These are phyloP conservation scores for Tetragonisca angustula DNA, from an alignment of 2,888 invertebrate genomes.

Conservation along the genomic window DNA sequence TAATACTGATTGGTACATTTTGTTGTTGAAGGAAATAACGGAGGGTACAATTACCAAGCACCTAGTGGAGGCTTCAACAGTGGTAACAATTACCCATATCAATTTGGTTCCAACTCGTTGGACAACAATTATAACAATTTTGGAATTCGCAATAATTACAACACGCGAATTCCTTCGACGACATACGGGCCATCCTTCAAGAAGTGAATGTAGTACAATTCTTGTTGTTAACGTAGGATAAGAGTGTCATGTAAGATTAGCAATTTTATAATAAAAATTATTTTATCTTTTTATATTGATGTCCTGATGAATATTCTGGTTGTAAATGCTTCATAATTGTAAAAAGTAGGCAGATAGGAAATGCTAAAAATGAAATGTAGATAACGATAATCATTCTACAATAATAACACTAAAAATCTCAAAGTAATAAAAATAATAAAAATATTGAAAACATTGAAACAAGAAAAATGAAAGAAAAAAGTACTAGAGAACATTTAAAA, in stretches of 20 bases:
- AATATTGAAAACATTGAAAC: neutral
- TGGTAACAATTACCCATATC: constrained; percentile 74
- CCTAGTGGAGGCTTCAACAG: constrained; percentile 67
- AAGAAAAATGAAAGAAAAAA: no score
- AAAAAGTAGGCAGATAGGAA: neutral
- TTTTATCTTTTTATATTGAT: constrained; percentile 8
- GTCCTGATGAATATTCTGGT: neutral
- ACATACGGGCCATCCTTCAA: constrained; percentile 80
- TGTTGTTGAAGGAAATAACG: constrained; percentile 68
- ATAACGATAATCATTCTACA: neutral
- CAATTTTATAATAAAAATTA: constrained; percentile 59
- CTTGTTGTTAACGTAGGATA: constrained; percentile 33
- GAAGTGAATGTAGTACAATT: constrained; percentile 58
- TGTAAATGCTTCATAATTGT: no score
- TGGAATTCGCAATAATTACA: constrained; percentile 73
- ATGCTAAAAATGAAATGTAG: neutral
- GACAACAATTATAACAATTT: constrained; percentile 75
- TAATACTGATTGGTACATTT: neutral
- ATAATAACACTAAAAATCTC: neutral
- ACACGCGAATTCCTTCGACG: constrained; percentile 71
- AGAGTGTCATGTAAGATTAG: constrained; percentile 42
- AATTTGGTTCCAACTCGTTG: constrained; percentile 75
- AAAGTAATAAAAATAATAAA: neutral
- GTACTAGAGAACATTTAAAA: neutral
- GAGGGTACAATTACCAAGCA: constrained; percentile 74